Base-by-base conservation (phyloP, 2,797 vertebrate species). In the Parambassis ranga region DNA sequence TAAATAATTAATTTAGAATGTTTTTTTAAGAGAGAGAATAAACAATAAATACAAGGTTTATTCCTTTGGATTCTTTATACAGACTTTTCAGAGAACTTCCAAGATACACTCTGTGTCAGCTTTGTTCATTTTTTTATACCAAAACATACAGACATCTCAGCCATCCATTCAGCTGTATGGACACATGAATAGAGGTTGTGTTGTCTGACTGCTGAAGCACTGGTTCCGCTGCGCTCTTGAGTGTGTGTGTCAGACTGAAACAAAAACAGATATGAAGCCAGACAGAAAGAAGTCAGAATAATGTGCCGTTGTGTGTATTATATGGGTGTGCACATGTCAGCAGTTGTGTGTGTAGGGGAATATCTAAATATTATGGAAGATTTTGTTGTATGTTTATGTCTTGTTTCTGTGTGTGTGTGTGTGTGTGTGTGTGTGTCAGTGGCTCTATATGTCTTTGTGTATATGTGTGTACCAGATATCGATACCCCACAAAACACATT, bases 171-270 rank as follows among this genome's bases (percentile, higher is more conserved):
- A 52, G 22, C 2, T 28, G 3, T 15, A 32, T 26, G 23, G 19
- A 46, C 49, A 26, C 36, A 43, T 39, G 19, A 18, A 27, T 32
- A 3, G 10, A 37, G 39, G 11, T 37, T 4, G 19, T 27, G 33
- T 28, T 38, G 44, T 48, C 38, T 39, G 24, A 51, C 39, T 65
- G 56, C 42, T 2, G 2, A 49, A 64, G 24, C 32, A 13, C 19
- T 27, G 4, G 41, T 50, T 42, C 31, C 37, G 23, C 43, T 46
- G 10, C 31, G 69, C 75, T 75, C 57, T 91, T 89, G 81, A 90
- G 91, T 81, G 92, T 87, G 92, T 92, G 67, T 91, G 91, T 18
- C n/a, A 70, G 49, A 69, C 48, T 24, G 57, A 71, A 57, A 60
- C 47, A 60, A 66, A 79, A 70, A 63, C 55, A 75, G 47, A 81